phyloP scores from a whole-genome alignment of 2,113 vertebrate species.

The Tursiops truncatus region DNA sequence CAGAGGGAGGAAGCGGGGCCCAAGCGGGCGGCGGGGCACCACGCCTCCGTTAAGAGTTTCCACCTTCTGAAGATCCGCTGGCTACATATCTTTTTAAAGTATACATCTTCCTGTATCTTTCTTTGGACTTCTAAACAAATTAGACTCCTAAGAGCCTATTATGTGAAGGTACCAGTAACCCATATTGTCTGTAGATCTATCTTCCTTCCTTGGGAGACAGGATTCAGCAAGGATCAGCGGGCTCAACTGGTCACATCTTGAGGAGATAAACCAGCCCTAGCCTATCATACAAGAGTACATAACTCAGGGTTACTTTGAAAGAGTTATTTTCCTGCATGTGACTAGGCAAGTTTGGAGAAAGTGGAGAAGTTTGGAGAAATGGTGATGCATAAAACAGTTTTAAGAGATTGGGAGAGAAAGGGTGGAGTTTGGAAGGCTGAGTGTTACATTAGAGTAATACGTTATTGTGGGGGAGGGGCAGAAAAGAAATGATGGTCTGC shows the following conservation, averaged over 20 bases:
- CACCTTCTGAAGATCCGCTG: too few species aligned
- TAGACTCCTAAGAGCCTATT: background rate
- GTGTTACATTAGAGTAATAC: background rate
- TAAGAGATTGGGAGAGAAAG: background rate
- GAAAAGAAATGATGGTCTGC: background rate
- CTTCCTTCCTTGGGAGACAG: background rate
- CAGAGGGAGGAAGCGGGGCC: too few species aligned
- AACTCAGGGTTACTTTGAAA: background rate
- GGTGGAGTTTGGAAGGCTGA: background rate
- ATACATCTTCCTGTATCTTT: background rate
- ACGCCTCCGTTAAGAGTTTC: too few species aligned
- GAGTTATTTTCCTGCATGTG: background rate
- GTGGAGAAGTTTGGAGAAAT: background rate
- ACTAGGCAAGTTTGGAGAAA: background rate
- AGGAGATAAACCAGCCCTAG: background rate
- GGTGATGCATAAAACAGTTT: background rate
- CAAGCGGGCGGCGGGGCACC: fast-evolving
- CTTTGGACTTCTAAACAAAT: background rate
- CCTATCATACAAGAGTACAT: background rate
- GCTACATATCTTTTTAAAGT: background rate
- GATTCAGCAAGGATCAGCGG: background rate
- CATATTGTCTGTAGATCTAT: background rate
- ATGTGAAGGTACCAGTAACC: background rate
- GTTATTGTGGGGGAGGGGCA: background rate
- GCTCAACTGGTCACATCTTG: background rate